Evolutionary conservation across 2,797 vertebrate genomes (phyloP).

Genomic region (Spinibarbus caldwelli): DNA sequence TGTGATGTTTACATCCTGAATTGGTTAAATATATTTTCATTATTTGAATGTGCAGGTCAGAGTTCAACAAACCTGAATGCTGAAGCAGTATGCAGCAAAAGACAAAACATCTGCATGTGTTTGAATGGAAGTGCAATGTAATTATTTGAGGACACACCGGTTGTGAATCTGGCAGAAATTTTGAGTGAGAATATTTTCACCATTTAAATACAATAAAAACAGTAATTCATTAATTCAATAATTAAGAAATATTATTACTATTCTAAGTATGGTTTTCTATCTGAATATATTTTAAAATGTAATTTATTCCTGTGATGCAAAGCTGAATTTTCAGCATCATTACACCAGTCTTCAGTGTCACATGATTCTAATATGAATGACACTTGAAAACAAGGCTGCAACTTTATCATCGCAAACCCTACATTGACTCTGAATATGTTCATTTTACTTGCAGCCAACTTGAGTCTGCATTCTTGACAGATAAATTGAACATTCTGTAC

Average conservation of each 20-base stretch:
- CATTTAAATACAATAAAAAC: neutral
- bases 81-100: neutral
- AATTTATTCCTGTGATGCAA: neutral
- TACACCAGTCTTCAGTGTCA: neutral
- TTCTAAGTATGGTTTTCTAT: neutral
- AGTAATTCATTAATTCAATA: neutral
- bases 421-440: neutral
- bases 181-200: neutral
- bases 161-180: neutral
- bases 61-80: neutral
- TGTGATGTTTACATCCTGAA: neutral
- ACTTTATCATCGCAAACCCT: neutral
- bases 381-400: neutral
- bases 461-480: neutral
- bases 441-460: neutral
- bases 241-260: neutral
- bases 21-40: neutral
- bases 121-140: neutral
- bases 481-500: neutral
- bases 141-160: neutral
- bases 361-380: neutral
- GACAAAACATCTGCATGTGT: neutral
- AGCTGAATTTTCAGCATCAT: neutral
- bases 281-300: neutral
- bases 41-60: neutral